phyloP scores from a whole-genome alignment of 2,113 vertebrate species.

The Coptodon rendalli region DNA sequence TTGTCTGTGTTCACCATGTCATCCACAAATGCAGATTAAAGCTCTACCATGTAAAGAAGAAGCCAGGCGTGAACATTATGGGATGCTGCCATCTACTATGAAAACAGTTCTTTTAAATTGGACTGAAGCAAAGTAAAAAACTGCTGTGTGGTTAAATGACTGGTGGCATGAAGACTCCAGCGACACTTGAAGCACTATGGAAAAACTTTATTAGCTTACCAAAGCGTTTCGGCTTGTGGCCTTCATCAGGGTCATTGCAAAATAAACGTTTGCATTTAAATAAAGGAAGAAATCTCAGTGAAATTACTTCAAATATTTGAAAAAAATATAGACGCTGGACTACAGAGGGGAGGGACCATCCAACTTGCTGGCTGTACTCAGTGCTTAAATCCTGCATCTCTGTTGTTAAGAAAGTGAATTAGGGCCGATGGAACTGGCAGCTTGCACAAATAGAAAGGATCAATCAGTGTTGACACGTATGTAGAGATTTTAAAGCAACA shows the following conservation, averaged over 20 bases:
- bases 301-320: not conserved
- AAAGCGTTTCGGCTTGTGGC: not conserved
- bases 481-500: not conserved
- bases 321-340: accelerated
- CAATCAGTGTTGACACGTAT: not conserved
- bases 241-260: not conserved
- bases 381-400: not conserved
- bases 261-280: accelerated
- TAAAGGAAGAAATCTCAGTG: not conserved
- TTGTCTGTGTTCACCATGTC: not conserved
- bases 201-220: not conserved
- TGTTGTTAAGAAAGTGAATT: not conserved
- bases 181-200: not conserved
- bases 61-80: not conserved
- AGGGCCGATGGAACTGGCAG: not conserved
- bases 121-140: not conserved
- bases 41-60: not conserved
- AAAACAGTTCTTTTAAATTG: not conserved
- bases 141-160: not conserved
- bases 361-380: not conserved
- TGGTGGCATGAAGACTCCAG: not conserved
- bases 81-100: not conserved
- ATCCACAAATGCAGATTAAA: not conserved
- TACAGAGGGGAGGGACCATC: accelerated
- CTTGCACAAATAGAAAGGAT: not conserved